These are phyloP conservation scores for Sinocyclocheilus maitianheensis DNA, from an alignment of 2,113 vertebrate species.

Conservation along the genomic window DNA sequence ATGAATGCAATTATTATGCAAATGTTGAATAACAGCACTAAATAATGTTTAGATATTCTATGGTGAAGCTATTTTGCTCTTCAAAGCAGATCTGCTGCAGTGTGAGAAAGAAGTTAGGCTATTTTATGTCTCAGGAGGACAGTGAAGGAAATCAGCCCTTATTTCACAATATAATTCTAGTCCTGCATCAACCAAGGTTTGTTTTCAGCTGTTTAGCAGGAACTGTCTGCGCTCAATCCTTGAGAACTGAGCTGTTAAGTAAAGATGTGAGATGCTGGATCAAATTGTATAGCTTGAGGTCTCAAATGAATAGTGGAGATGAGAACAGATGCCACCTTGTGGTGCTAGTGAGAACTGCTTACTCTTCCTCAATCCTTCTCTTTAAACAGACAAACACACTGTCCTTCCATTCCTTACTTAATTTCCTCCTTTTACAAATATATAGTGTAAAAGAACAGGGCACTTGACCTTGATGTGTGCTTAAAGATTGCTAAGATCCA, in stretches of 20 bases:
- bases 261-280: slow-evolving; percentile 2
- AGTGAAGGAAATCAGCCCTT: not conserved
- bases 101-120: not conserved
- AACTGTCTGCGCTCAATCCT: not conserved
- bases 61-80: not conserved
- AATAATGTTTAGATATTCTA: not conserved
- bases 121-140: not conserved
- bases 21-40: not conserved
- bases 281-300: not conserved
- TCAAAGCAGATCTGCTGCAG: not conserved
- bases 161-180: not conserved
- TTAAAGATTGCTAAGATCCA: slow-evolving; percentile 32
- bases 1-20: not conserved
- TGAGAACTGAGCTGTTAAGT: slow-evolving; percentile 4
- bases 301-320: slow-evolving; percentile 14
- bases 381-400: slow-evolving; percentile 2
- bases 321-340: slow-evolving; percentile 62
- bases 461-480: slow-evolving; percentile 19
- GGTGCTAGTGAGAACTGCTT: slow-evolving; percentile 38
- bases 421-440: not conserved
- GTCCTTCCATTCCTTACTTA: not conserved
- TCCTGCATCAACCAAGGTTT: not conserved
- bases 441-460: not conserved
- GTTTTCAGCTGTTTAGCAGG: slow-evolving; percentile 14
- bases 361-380: not conserved